Conservation (phyloP, 2,888 invertebrate species). For the Mimas tiliae region DNA sequence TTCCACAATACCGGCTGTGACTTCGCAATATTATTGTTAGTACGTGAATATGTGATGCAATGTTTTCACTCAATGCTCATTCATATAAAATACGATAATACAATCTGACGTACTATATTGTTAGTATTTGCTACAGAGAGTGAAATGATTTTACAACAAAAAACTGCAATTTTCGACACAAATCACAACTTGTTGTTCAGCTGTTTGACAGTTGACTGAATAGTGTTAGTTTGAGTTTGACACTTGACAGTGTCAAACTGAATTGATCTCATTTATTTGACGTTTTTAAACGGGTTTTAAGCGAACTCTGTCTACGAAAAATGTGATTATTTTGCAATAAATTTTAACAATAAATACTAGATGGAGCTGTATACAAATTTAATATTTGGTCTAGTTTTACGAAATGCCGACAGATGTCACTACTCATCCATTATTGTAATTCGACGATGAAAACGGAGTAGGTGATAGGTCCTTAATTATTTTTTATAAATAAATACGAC, state of each 20-base stretch:
- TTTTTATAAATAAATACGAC: too few species aligned
- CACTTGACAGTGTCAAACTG: too few species aligned
- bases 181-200: neutral
- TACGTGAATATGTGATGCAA: neutral
- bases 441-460: too few species aligned
- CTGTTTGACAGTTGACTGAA: neutral
- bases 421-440: neutral
- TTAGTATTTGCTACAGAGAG: neutral
- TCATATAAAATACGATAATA: neutral
- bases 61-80: neutral
- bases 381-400: neutral
- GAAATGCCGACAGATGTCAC: neutral
- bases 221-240: too few species aligned
- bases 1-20: constrained; percentile 1
- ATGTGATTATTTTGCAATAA: neutral
- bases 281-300: too few species aligned
- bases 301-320: neutral
- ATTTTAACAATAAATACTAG: neutral
- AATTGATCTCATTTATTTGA: too few species aligned
- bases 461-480: too few species aligned
- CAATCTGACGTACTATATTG: too few species aligned
- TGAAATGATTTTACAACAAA: neutral
- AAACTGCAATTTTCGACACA: neutral
- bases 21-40: neutral
- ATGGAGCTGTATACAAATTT: neutral